Conservation (phyloP, 2,797 vertebrate species). For the Macropus fuliginosus region DNA sequence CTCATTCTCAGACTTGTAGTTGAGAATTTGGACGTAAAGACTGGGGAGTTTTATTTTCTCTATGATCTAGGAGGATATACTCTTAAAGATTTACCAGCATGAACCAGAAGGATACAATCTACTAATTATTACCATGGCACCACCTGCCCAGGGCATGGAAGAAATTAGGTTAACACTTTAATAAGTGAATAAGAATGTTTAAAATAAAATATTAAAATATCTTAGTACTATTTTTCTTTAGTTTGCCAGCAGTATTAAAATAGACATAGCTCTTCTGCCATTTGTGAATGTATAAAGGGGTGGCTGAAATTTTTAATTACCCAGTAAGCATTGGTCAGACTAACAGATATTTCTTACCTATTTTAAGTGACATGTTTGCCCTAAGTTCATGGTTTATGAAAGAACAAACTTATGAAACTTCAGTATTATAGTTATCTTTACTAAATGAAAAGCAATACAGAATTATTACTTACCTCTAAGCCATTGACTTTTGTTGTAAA, state of each 20-base stretch:
- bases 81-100: slow-evolving; percentile 24
- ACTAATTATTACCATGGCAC: background rate
- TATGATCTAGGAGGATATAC: background rate
- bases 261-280: slow-evolving; percentile 18
- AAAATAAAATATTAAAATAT: slow-evolving; percentile 44
- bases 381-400: slow-evolving; percentile 34
- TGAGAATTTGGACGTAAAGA: background rate
- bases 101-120: background rate
- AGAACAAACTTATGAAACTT: background rate
- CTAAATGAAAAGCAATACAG: background rate
- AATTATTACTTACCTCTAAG: slow-evolving; percentile 85
- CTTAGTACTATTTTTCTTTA: background rate
- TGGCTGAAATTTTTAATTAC: slow-evolving; percentile 18
- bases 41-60: background rate
- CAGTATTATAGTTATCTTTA: slow-evolving; percentile 3
- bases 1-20: background rate
- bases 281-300: background rate
- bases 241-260: background rate
- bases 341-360: slow-evolving; percentile 25
- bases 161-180: background rate
- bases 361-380: background rate
- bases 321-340: slow-evolving; percentile 13
- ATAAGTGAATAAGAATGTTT: slow-evolving; percentile 7
- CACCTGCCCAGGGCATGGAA: background rate
- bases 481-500: slow-evolving; percentile 86